These are phyloP conservation scores for Baccha elongata DNA, from an alignment of 2,888 invertebrate species.

Conservation along the genomic window DNA sequence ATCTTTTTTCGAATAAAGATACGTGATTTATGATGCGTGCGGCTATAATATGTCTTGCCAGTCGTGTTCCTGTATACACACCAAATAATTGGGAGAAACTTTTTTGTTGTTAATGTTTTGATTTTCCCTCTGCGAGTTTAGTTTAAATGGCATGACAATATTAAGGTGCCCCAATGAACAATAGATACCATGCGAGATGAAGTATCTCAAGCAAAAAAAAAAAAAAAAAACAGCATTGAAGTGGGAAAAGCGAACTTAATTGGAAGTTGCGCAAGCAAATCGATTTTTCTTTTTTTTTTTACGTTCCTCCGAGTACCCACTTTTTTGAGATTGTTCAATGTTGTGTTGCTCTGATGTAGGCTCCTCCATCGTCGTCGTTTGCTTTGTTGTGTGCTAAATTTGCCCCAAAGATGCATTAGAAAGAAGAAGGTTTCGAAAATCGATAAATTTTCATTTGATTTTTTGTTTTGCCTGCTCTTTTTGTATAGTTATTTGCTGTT, in stretches of 20 bases:
- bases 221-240: conserved; percentile 36
- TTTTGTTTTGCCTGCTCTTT: conserved; percentile 19
- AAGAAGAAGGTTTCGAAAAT: conserved; percentile 69
- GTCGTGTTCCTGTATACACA: conserved; percentile 17
- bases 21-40: conserved; percentile 70
- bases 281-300: conserved; percentile 56
- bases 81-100: conserved; percentile 59
- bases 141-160: conserved; percentile 64
- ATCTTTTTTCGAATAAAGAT: conserved; percentile 32
- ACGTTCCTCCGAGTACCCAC: neutral
- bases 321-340: conserved; percentile 34
- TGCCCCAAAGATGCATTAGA: conserved; percentile 56
- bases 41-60: neutral
- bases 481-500: conserved; percentile 12
- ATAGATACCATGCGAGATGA: conserved; percentile 46
- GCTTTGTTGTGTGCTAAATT: conserved; percentile 60
- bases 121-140: conserved; percentile 40
- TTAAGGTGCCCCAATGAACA: conserved; percentile 42
- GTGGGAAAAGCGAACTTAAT: conserved; percentile 68
- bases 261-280: conserved; percentile 73
- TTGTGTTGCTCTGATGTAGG: conserved; percentile 26
- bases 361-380: conserved; percentile 13
- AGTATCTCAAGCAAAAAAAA: conserved; percentile 34
- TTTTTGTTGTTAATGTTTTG: conserved; percentile 19
- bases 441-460: conserved; percentile 58